Conservation (phyloP, 2,888 invertebrate species). For the Chorisops tibialis region DNA sequence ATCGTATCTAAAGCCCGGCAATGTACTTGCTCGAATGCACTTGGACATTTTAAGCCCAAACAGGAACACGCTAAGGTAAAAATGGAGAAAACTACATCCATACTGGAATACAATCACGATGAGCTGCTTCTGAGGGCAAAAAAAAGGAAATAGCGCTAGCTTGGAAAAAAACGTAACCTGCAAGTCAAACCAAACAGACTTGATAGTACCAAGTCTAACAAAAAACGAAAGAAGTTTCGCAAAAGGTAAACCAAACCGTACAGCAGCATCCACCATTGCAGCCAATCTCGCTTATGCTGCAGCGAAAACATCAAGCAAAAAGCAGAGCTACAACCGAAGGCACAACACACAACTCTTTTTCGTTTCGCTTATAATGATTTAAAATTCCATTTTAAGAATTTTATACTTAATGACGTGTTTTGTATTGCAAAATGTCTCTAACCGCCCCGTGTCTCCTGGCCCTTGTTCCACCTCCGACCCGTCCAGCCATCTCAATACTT, state of each 20-base stretch:
- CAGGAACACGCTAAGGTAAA: constrained; percentile 12
- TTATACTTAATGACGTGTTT: constrained; percentile 55
- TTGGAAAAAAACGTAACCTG: too few species aligned
- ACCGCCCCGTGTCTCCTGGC: background rate
- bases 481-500: background rate
- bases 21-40: constrained; percentile 3
- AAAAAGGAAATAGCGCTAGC: too few species aligned
- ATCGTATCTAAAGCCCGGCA: background rate
- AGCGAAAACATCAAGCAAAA: too few species aligned
- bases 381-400: constrained; percentile 55
- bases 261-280: too few species aligned
- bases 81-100: constrained; percentile 11
- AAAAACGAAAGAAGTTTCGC: too few species aligned
- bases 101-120: constrained; percentile 16
- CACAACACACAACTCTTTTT: constrained; percentile 13
- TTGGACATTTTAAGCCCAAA: constrained; percentile 4
- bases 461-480: background rate
- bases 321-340: too few species aligned
- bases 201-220: too few species aligned
- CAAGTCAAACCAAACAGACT: too few species aligned
- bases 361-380: constrained; percentile 45
- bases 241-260: too few species aligned
- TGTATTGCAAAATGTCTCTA: constrained; percentile 35
- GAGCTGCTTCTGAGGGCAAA: constrained; percentile 8
- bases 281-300: too few species aligned